Evolutionary conservation across 2,888 invertebrate species (phyloP), one percentile per base, ranked within the genome.

Genomic region (Conistra vaccinii): DNA sequence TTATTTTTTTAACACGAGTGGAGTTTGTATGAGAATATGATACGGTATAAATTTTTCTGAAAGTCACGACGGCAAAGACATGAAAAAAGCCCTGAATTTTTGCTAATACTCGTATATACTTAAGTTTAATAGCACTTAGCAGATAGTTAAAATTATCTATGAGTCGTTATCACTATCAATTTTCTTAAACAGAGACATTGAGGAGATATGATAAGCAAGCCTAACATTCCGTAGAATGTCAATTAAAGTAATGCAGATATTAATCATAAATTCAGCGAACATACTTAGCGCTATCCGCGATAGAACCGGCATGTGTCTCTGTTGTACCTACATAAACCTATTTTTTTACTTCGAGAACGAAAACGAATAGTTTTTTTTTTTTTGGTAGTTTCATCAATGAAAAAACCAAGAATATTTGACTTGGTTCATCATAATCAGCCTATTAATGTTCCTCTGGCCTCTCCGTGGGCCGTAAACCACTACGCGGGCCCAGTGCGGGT

Each of bases 171-270:
- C 57, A 63, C 23, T 62, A 61, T 51, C 32, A 63, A 29, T 68
- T 53, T 68, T n/a, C 1, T 26, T 57, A 23, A 60, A 45, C 29
- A 53, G 17, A 2, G 51, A 63, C 32, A 70, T 55, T 55, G 29
- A 55, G 10, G 10, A 26, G n/a, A 26, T 62, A 66, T 62, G 78
- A 78, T 78, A 67, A 73, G 61, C 45, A 17, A 58, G 17, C 58
- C 29, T 17, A 20, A n/a, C n/a, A n/a, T n/a, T n/a, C n/a, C n/a
- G 14, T 51, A 60, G 35, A 55, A 55, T 66, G 55, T 48, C 26
- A 61, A 72, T 78, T 66, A 32, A 66, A 72, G n/a, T 32, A 5
- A 62, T 42, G 35, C 23, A 39, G 78, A 61, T 72, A 61, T 48
- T 39, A 14, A 77, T 72, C 39, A 60, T 58, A 45, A 20, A 55